These are phyloP conservation scores for Pagetopsis macropterus DNA, from an alignment of 2,797 vertebrate genomes.

Conservation along the genomic window DNA sequence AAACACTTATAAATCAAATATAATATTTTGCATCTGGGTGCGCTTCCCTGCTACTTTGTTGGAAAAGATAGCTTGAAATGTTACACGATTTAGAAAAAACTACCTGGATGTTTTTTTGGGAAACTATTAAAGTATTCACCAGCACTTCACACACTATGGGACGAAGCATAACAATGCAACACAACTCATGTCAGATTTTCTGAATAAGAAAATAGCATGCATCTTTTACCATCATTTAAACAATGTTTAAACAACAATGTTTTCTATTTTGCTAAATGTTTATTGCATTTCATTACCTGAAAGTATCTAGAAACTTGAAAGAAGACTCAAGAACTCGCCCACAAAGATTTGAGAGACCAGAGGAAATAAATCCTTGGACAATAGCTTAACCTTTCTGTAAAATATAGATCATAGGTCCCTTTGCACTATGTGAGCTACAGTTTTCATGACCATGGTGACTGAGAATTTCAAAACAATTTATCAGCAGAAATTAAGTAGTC, in stretches of 20 bases:
- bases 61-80: background rate
- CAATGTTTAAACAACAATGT: too few species aligned
- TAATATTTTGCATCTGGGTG: background rate
- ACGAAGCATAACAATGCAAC: background rate
- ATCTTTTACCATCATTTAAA: background rate
- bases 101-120: background rate
- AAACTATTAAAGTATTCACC: background rate
- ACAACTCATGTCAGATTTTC: background rate
- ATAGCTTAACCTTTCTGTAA: background rate
- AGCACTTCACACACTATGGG: background rate
- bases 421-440: background rate
- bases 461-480: background rate
- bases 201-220: background rate
- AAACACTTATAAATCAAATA: background rate
- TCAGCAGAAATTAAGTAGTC: background rate
- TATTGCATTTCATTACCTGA: background rate
- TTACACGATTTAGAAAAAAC: background rate
- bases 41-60: background rate
- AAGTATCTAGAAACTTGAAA: too few species aligned
- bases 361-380: background rate
- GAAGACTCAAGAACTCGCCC: too few species aligned
- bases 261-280: background rate
- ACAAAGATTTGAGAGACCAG: background rate
- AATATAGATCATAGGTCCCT: background rate
- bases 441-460: conserved; percentile 1